Conservation (phyloP, 2,797 vertebrate genomes). For the Gorsachius magnificus region DNA sequence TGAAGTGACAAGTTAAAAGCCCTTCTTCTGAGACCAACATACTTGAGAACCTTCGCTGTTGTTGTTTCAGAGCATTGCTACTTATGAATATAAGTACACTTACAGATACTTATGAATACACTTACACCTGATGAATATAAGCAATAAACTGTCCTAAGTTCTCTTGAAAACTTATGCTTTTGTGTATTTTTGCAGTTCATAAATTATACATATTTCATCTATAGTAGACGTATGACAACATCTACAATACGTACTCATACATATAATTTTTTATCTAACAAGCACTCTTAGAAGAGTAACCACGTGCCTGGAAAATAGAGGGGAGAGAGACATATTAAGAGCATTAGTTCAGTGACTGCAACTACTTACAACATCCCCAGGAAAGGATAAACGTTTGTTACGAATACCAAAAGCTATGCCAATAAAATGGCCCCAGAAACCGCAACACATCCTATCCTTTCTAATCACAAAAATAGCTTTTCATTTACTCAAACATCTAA, state of each 20-base stretch:
- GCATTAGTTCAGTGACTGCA: background rate
- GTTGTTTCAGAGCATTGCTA: background rate
- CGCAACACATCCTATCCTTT: background rate
- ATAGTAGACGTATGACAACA: background rate
- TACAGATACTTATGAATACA: background rate
- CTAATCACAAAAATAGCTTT: background rate
- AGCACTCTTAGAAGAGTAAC: background rate
- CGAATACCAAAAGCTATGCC: background rate
- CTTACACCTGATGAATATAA: background rate
- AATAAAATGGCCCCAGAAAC: background rate
- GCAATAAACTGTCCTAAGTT: background rate
- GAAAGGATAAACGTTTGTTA: background rate
- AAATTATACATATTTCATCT: background rate
- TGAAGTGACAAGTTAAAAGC: slow-evolving; percentile 41
- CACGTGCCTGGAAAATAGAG: background rate
- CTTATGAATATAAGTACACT: background rate
- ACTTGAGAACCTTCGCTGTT: background rate
- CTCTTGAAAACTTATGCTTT: background rate
- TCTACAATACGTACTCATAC: fast-evolving
- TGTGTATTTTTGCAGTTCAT: background rate
- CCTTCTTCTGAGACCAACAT: background rate
- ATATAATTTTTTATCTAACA: background rate
- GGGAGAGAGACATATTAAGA: background rate
- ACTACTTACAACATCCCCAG: background rate
- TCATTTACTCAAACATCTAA: background rate